A percentile compares a stretch with the other conserved stretches of the same genome.
Evolutionary conservation across 2,113 vertebrate species (phyloP).

Genomic region (Upupa epops): DNA sequence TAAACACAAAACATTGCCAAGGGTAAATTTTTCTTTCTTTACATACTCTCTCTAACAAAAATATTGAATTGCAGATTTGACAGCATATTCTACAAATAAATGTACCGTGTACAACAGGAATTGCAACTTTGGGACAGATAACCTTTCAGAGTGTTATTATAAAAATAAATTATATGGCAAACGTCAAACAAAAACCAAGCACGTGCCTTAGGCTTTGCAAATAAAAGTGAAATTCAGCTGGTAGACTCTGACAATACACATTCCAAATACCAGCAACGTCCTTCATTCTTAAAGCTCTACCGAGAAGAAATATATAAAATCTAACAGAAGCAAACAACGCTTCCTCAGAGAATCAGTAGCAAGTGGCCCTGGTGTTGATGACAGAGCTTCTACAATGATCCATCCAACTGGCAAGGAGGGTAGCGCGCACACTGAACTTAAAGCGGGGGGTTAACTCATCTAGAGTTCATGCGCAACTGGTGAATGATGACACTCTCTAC

Average conservation of each 20-base stretch:
- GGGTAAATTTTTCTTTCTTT: conserved; percentile 43
- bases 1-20: conserved; percentile 36
- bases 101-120: conserved; percentile 37
- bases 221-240: conserved; percentile 57
- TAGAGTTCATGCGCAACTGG: conserved; percentile 81
- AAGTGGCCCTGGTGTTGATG: conserved; percentile 56
- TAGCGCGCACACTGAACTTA: conserved; percentile 24
- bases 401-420: conserved; percentile 57
- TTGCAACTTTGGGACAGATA: conserved; percentile 50
- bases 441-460: conserved; percentile 69
- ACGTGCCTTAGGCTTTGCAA: conserved; percentile 57
- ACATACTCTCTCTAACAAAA: conserved; percentile 49
- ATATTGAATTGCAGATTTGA: conserved; percentile 38
- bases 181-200: conserved; percentile 52
- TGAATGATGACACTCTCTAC: conserved; percentile 87
- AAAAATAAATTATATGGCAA: conserved; percentile 79
- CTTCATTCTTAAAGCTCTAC: conserved; percentile 52
- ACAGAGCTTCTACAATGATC: conserved; percentile 49
- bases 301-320: conserved; percentile 25
- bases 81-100: conserved; percentile 66
- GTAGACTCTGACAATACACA: conserved; percentile 39
- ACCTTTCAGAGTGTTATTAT: conserved; percentile 73
- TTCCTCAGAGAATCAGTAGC: conserved; percentile 77
- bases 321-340: conserved; percentile 61
- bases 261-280: conserved; percentile 33